phyloP scores from a whole-genome alignment of 2,113 vertebrate species.

The Pseudorasbora parva region DNA sequence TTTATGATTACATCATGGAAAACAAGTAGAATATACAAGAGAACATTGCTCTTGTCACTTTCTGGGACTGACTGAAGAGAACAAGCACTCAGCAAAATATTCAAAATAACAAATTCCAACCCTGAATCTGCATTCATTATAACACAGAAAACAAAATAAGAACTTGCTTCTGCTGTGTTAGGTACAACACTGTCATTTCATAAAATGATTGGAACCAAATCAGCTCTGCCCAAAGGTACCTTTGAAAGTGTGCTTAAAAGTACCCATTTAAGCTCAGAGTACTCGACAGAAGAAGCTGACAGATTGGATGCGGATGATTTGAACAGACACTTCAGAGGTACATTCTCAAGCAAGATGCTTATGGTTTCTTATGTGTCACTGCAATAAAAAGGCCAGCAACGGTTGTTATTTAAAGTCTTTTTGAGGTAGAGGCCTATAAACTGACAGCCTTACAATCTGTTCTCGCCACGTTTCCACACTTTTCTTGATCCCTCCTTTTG shows the following conservation, averaged over 20 bases:
- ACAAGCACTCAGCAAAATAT: not conserved
- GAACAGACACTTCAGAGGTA: not conserved
- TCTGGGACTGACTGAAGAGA: not conserved
- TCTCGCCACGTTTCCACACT: not conserved
- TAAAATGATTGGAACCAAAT: not conserved
- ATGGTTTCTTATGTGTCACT: not conserved
- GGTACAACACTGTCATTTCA: not conserved
- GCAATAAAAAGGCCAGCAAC: not conserved
- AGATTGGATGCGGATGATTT: not conserved
- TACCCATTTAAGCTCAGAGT: not conserved
- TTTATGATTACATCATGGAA: not conserved
- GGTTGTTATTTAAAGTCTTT: not conserved
- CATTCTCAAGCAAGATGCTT: not conserved
- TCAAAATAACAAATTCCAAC: not conserved
- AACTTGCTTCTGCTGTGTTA: not conserved
- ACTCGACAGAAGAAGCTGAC: not conserved
- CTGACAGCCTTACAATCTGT: not conserved
- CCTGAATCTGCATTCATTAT: not conserved
- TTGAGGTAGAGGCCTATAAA: not conserved
- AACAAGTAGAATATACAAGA: not conserved
- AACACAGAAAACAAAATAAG: not conserved
- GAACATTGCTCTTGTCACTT: not conserved
- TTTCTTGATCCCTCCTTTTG: constrained; percentile 6
- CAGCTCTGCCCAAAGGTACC: not conserved
- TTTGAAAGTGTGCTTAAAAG: too few relatives aligned